Conservation (phyloP, 2,113 vertebrate species). For the Microtus pennsylvanicus region DNA sequence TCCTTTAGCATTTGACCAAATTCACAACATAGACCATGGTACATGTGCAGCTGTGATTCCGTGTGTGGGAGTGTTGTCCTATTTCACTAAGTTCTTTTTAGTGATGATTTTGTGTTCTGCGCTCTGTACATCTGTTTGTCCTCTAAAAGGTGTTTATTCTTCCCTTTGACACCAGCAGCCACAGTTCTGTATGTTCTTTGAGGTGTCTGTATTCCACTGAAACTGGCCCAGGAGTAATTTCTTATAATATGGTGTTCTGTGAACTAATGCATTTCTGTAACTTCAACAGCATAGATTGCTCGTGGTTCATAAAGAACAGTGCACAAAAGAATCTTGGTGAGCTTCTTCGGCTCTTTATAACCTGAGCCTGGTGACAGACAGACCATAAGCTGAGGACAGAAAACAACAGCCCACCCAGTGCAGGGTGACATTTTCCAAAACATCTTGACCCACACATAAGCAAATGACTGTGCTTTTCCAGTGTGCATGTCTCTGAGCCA, state of each 20-base stretch:
- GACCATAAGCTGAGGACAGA: not conserved
- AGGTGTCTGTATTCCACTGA: not conserved
- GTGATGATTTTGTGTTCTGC: not conserved
- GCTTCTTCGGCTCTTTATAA: not conserved
- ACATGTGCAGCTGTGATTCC: too few relatives aligned
- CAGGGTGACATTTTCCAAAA: not conserved
- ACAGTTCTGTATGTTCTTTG: not conserved
- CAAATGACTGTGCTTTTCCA: not conserved
- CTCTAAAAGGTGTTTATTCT: not conserved
- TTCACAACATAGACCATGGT: not conserved
- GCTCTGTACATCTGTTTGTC: not conserved
- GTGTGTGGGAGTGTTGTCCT: not conserved
- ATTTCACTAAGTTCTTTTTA: not conserved
- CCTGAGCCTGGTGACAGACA: not conserved
- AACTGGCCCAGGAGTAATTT: not conserved
- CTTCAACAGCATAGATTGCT: not conserved
- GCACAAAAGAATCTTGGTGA: not conserved
- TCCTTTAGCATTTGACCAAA: not conserved
- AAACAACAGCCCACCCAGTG: not conserved
- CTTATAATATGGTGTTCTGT: not conserved
- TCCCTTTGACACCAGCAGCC: not conserved
- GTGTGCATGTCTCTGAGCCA: not conserved
- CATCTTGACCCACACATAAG: not conserved
- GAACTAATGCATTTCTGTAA: not conserved
- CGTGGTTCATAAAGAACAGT: not conserved